These are phyloP conservation scores for Hyles lineata DNA, from an alignment of 2,888 invertebrate genomes.

Conservation along the genomic window DNA sequence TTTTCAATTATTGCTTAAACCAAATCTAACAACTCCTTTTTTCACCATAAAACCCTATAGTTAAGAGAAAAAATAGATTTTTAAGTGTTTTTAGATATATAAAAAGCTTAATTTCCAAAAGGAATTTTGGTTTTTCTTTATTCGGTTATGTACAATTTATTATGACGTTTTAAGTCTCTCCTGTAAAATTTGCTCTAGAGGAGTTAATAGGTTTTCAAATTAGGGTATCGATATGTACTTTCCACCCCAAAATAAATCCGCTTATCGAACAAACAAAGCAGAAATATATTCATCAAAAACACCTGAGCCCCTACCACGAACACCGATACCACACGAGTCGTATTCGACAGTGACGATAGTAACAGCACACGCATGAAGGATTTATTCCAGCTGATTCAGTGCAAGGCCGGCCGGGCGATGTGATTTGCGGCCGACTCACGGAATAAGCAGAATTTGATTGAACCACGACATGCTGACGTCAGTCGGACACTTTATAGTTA, in stretches of 20 bases:
- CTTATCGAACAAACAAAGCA: background rate
- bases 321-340: background rate
- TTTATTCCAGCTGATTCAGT: conserved; percentile 49
- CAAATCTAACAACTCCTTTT: conserved; percentile 4
- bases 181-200: conserved; percentile 1
- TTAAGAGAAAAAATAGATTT: conserved; percentile 3
- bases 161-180: background rate
- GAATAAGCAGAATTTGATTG: conserved; percentile 64
- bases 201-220: conserved; percentile 1
- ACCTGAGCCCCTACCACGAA: conserved; percentile 10
- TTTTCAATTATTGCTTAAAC: background rate
- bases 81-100: background rate
- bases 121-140: background rate
- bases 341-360: background rate
- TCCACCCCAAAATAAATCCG: background rate
- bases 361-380: conserved; percentile 34
- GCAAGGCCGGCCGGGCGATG: conserved; percentile 45
- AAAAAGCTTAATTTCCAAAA: background rate
- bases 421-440: conserved; percentile 57
- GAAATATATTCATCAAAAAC: background rate
- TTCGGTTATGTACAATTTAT: background rate
- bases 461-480: conserved; percentile 50
- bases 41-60: background rate
- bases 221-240: background rate
- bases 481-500: conserved; percentile 14